Conservation (phyloP, 2,113 vertebrate species). For the Callionymus lyra region DNA sequence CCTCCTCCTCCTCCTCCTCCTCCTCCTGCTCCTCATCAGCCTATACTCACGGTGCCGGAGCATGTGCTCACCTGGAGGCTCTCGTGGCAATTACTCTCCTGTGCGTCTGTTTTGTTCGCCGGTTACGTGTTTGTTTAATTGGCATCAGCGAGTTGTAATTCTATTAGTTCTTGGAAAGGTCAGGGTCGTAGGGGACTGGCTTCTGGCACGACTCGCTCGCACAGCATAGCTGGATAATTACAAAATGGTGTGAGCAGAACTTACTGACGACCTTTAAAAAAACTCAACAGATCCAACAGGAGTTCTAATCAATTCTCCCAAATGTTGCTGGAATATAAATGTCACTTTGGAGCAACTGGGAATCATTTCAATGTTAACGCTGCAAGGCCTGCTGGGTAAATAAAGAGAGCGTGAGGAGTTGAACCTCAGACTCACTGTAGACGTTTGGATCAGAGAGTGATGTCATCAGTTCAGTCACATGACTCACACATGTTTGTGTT, state of each 20-base stretch:
- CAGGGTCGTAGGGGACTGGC: slow-evolving; percentile 51
- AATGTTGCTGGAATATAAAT: slow-evolving; percentile 29
- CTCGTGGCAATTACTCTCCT: slow-evolving; percentile 51
- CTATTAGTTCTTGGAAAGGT: slow-evolving; percentile 61
- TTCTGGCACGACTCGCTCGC: slow-evolving; percentile 32
- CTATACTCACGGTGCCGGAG: slow-evolving; percentile 37
- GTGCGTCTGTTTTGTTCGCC: slow-evolving; percentile 46
- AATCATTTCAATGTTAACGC: too few species aligned
- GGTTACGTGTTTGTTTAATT: slow-evolving; percentile 60
- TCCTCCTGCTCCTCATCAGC: slow-evolving; percentile 23
- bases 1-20: slow-evolving; percentile 16
- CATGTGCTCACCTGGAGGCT: slow-evolving; percentile 63
- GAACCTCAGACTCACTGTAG: too few species aligned
- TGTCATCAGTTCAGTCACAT: too few species aligned
- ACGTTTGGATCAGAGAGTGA: too few species aligned
- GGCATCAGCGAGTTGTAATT: slow-evolving; percentile 55
- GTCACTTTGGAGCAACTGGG: background rate
- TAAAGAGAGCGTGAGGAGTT: too few species aligned
- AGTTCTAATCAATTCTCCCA: slow-evolving; percentile 28
- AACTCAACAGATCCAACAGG: slow-evolving; percentile 5
- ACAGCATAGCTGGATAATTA: slow-evolving; percentile 23
- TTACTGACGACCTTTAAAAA: slow-evolving; percentile 27
- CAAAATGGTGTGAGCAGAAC: slow-evolving; percentile 17
- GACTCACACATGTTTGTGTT: too few species aligned
- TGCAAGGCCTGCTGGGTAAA: too few species aligned